Conservation (phyloP, 35 echinoderm and acorn worm species). For the Ptychodera flava region DNA sequence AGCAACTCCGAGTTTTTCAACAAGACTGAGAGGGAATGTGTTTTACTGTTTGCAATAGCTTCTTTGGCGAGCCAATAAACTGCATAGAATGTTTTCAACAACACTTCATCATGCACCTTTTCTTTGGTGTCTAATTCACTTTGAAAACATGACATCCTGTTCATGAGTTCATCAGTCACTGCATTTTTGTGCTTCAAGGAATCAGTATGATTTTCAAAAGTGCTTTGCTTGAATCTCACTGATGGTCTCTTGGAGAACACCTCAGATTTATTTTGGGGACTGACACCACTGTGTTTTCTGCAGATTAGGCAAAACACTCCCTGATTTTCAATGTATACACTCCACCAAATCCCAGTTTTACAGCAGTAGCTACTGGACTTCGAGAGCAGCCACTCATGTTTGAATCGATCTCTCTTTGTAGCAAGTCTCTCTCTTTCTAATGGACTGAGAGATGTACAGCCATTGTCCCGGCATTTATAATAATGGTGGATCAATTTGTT, state of each 20-base stretch:
- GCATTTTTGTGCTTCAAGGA: conserved; percentile 2
- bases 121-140: neutral
- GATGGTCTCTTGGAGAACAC: conserved; percentile 3
- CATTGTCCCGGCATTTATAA: no score
- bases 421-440: no score
- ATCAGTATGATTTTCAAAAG: neutral
- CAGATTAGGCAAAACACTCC: conserved; percentile 10
- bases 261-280: no score
- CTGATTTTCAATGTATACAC: neutral
- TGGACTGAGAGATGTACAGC: no score
- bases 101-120: neutral
- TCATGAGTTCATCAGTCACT: neutral
- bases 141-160: conserved; percentile 4
- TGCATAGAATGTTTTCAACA: neutral
- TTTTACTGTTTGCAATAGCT: neutral
- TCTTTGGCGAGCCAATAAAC: neutral
- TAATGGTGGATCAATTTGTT: no score
- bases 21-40: neutral
- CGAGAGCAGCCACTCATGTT: no score
- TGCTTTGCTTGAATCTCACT: neutral
- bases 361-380: neutral
- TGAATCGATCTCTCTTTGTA: neutral
- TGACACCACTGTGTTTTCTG: neutral
- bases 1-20: conserved; percentile 1
- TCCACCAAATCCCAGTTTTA: neutral